Base-by-base conservation (phyloP, 1,140 invertebrate genomes). In the Drosophila sechellia region DNA sequence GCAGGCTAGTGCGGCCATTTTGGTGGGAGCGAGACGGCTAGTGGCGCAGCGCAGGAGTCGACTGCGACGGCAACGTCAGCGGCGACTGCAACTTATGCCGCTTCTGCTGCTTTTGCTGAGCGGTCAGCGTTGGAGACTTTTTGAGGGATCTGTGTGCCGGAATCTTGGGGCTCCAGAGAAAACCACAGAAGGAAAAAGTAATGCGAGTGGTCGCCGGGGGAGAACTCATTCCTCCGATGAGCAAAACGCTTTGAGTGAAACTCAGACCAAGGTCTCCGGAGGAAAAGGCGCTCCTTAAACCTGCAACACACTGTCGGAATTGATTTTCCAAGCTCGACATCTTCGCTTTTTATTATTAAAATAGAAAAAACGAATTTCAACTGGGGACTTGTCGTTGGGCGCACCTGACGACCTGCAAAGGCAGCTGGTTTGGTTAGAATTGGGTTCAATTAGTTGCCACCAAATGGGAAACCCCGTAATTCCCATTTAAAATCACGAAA, bases 51-150 rank as follows among this genome's bases (percentile, higher is more conserved):
- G 71, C 48, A 50, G 27, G 27, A 27, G 48, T 50, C 48, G 48
- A 56, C 79, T 58, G 56, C 40, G 71, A 80, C 83, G 42, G 48
- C 52, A 59, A 37, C 70, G 46, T 20, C 17, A 45, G 40, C 73
- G 37, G 61, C 73, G 55, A 54, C 72, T 22, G 70, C 73, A 53
- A 22, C 76, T 34, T 1, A 27, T 53, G 46, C 49, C 8, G n/a
- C 37, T n/a, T 42, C 39, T 27, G 42, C 43, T 59, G 78, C 72
- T 59, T 56, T 68, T 34, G 78, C 58, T 52, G 49, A 81, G 78
- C 79, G 77, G 81, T 80, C 77, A 71, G 65, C 76, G 43, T 83
- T 87, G 83, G 83, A 87, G 83, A 87, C 83, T 87, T 86, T 77
- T 50, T 50, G 60, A 48, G 46, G 59, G 46, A 58, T 64, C 53